Evolutionary conservation across 2,888 invertebrate genomes (phyloP).

Genomic region (Scaptomyza flava): DNA sequence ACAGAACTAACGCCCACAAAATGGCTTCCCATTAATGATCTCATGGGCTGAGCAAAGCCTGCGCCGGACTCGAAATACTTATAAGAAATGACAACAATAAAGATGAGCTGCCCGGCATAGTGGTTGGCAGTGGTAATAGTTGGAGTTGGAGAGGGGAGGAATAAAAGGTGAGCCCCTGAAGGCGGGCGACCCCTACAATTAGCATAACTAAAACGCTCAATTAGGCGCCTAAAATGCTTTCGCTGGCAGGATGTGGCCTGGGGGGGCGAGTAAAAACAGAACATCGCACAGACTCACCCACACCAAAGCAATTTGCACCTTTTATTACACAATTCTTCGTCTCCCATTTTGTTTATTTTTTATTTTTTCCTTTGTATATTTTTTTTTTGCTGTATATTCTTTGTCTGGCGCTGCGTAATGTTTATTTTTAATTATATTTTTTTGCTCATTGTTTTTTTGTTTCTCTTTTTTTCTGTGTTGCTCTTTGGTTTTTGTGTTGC

Average conservation of each 20-base stretch:
- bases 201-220: slow-evolving; percentile 79
- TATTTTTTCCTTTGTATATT: slow-evolving; percentile 2
- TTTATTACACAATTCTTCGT: slow-evolving; percentile 61
- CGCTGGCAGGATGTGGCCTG: slow-evolving; percentile 21
- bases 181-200: slow-evolving; percentile 53
- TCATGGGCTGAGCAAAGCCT: slow-evolving; percentile 7
- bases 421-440: slow-evolving; percentile 76
- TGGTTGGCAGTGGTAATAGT: neutral
- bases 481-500: slow-evolving; percentile 70
- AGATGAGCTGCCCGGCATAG: slow-evolving; percentile 32
- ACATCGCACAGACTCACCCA: slow-evolving; percentile 19
- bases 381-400: slow-evolving; percentile 17
- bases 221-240: slow-evolving; percentile 65
- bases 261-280: slow-evolving; percentile 4
- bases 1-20: slow-evolving; percentile 31
- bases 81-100: slow-evolving; percentile 57
- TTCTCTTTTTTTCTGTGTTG: slow-evolving; percentile 36
- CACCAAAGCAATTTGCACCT: slow-evolving; percentile 72
- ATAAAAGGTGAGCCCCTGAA: neutral
- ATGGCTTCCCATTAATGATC: slow-evolving; percentile 37
- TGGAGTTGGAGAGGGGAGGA: neutral
- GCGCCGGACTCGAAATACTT: slow-evolving; percentile 28
- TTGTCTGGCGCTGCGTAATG: slow-evolving; percentile 68
- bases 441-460: slow-evolving; percentile 38
- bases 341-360: slow-evolving; percentile 22